phyloP scores from a whole-genome alignment of 2,113 vertebrate genomes.

The Dryoscopus gambensis region DNA sequence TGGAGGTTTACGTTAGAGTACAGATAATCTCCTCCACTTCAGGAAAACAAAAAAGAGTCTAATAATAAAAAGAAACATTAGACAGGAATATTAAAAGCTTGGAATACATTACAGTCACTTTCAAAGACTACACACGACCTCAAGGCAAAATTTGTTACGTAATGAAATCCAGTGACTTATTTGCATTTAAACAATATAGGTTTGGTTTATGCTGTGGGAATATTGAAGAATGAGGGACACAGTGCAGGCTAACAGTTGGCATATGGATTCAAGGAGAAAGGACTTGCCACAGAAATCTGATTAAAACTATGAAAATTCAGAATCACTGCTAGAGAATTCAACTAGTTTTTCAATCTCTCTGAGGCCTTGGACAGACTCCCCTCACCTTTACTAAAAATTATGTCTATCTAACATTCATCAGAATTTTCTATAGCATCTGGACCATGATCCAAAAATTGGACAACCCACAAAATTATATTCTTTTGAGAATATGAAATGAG shows the following conservation, averaged over 20 bases:
- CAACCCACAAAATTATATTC: not conserved
- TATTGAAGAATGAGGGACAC: not conserved
- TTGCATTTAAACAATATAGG: not conserved
- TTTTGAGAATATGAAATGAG: not conserved
- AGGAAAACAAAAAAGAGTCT: constrained; percentile 19
- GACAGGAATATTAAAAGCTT: not conserved
- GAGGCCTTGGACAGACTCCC: not conserved
- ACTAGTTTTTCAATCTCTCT: not conserved
- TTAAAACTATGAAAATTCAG: not conserved
- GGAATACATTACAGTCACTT: not conserved
- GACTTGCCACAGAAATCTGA: not conserved
- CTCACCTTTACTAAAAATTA: not conserved
- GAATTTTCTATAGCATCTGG: not conserved
- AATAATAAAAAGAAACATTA: not conserved
- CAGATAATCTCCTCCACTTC: constrained; percentile 21
- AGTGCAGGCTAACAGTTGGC: too few species aligned
- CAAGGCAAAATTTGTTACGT: not conserved
- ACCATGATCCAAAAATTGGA: not conserved
- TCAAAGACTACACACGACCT: not conserved
- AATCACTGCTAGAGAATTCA: not conserved
- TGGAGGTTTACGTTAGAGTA: not conserved
- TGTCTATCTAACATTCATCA: too few species aligned
- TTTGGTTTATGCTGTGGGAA: not conserved
- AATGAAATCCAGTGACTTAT: not conserved
- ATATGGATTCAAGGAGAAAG: not conserved